These are phyloP conservation scores for Nowickia ferox DNA, from an alignment of 2,888 invertebrate genomes.

Conservation along the genomic window DNA sequence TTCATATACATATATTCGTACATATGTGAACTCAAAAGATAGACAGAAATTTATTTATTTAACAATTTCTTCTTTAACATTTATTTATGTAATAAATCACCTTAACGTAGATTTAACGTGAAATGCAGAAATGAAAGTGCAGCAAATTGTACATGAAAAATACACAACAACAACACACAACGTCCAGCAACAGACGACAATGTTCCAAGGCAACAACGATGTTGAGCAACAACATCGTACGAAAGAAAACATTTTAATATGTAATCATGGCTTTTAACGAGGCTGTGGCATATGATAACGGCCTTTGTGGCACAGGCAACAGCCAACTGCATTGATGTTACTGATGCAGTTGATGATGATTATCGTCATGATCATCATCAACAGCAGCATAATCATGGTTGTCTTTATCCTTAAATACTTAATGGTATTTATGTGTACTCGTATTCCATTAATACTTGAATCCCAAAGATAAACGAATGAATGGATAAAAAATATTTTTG, in stretches of 20 bases:
- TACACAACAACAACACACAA: slow-evolving; percentile 13
- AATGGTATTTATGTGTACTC: slow-evolving; percentile 69
- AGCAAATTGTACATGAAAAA: slow-evolving; percentile 53
- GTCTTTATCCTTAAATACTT: slow-evolving; percentile 65
- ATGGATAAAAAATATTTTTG: slow-evolving; percentile 4
- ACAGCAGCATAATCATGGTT: slow-evolving; percentile 28
- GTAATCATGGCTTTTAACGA: slow-evolving; percentile 62
- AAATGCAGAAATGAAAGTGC: slow-evolving; percentile 69
- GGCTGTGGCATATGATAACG: slow-evolving; percentile 52
- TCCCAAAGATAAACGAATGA: slow-evolving; percentile 52
- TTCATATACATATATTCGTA: not conserved
- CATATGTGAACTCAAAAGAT: not conserved
- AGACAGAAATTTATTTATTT: slow-evolving; percentile 35
- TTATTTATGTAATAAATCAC: slow-evolving; percentile 67
- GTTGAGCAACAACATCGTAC: slow-evolving; percentile 36
- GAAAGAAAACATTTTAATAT: slow-evolving; percentile 59
- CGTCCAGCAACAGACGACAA: slow-evolving; percentile 26
- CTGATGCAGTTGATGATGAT: slow-evolving; percentile 8
- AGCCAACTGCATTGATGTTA: slow-evolving; percentile 18
- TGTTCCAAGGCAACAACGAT: slow-evolving; percentile 20
- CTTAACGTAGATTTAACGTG: slow-evolving; percentile 50
- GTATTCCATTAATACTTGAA: slow-evolving; percentile 66
- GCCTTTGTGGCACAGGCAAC: slow-evolving; percentile 41
- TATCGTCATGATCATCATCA: slow-evolving; percentile 3
- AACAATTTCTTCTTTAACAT: slow-evolving; percentile 47